Conservation (phyloP, 2,113 vertebrate genomes). For the Zapus hudsonius region DNA sequence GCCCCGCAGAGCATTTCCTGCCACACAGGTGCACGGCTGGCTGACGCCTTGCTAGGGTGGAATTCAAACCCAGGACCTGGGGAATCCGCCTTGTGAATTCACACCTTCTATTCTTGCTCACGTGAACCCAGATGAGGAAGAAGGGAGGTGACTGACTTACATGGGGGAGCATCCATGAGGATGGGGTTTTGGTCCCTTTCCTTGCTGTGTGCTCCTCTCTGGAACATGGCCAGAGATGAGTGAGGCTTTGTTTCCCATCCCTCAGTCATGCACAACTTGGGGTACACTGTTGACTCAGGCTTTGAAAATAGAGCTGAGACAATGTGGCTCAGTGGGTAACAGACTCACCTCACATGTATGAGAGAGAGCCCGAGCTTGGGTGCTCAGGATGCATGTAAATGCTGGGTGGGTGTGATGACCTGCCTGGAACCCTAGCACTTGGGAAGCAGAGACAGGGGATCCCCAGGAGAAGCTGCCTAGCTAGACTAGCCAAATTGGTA, state of each 20-base stretch:
- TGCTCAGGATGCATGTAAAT: no score
- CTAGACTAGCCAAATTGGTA: no score
- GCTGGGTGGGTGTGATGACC: no score
- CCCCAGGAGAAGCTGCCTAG: no score
- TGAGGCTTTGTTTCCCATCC: fast-evolving
- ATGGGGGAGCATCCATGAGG: fast-evolving
- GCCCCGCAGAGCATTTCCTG: not conserved
- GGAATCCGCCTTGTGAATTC: not conserved
- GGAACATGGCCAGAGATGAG: not conserved
- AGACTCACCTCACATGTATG: no score
- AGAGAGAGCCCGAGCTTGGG: no score
- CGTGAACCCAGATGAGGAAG: not conserved
- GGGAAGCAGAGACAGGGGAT: no score
- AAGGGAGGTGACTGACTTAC: fast-evolving
- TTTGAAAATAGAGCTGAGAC: not conserved
- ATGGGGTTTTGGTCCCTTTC: no score
- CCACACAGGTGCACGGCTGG: not conserved
- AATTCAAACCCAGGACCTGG: not conserved
- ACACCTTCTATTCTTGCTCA: fast-evolving
- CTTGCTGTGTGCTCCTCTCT: not conserved
- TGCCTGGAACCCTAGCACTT: no score
- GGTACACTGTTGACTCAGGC: not conserved
- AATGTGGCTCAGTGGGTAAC: no score
- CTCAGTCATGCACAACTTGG: not conserved
- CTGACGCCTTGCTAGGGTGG: fast-evolving